Conservation (phyloP, 2,888 invertebrate species). For the Orchestes rusci region DNA sequence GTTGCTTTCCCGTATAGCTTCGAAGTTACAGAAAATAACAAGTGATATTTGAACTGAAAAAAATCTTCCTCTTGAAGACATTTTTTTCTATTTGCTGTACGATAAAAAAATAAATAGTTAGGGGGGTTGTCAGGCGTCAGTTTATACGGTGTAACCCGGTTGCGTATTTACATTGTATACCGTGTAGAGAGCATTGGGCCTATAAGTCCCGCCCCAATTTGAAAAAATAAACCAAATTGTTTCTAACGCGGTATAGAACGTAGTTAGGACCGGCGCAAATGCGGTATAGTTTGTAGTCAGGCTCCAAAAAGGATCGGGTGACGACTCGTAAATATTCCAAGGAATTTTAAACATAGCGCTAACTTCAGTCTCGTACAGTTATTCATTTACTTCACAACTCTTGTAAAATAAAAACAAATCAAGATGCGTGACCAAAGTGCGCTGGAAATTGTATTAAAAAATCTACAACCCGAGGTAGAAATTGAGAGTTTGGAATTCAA, state of each 20-base stretch:
- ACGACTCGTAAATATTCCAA: conserved; percentile 2
- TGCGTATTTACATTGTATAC: conserved; percentile 10
- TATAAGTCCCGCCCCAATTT: conserved; percentile 8
- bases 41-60: too few species aligned
- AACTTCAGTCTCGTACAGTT: neutral
- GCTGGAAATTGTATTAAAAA: neutral
- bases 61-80: too few species aligned
- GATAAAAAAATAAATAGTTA: too few species aligned
- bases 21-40: too few species aligned
- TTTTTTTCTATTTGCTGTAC: too few species aligned
- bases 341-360: neutral
- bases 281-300: conserved; percentile 7
- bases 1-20: too few species aligned
- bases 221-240: neutral
- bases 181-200: conserved; percentile 7
- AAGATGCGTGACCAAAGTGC: conserved; percentile 8
- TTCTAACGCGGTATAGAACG: conserved; percentile 8
- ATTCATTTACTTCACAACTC: conserved; percentile 5
- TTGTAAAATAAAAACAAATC: conserved; percentile 6
- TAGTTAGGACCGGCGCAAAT: conserved; percentile 6
- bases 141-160: too few species aligned
- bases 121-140: too few species aligned
- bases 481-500: conserved; percentile 12
- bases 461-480: conserved; percentile 5
- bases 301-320: neutral